A percentile compares a stretch with the other conserved stretches of the same genome.
Evolutionary conservation across 2,797 vertebrate genomes (phyloP).

Genomic region (Sebastes iracundus): DNA sequence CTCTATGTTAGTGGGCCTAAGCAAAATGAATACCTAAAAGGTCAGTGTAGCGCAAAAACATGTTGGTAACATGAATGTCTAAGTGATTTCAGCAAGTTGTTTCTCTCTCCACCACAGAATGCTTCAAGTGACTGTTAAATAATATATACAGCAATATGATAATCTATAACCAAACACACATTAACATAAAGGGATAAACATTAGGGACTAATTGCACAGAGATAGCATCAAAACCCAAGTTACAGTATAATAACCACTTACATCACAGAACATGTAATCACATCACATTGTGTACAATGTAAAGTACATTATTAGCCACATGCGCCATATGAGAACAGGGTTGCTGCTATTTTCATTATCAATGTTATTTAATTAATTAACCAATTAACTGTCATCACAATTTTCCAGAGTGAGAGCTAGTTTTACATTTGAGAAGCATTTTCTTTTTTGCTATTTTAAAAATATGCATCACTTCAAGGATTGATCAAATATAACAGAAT

Average conservation of each 20-base stretch:
- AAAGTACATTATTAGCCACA: background rate
- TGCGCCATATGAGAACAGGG: background rate
- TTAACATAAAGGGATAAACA: background rate
- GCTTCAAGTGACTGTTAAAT: background rate
- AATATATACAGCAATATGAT: background rate
- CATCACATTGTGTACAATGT: background rate
- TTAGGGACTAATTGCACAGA: background rate
- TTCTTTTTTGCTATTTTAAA: background rate
- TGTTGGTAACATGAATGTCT: background rate
- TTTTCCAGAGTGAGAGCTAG: background rate
- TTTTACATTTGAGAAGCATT: background rate
- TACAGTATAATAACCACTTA: background rate
- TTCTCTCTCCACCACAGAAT: background rate
- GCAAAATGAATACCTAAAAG: constrained; percentile 12
- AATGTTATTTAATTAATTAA: background rate
- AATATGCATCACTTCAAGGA: background rate
- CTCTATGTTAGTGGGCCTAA: background rate
- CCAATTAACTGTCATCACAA: background rate
- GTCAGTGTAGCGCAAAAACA: background rate
- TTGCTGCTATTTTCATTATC: background rate
- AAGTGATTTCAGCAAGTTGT: background rate
- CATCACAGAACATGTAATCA: background rate
- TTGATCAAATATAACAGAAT: background rate
- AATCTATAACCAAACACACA: background rate
- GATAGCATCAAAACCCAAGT: background rate